Evolutionary conservation across 2,888 invertebrate genomes (phyloP).

Genomic region (Liodrosophila aerea): DNA sequence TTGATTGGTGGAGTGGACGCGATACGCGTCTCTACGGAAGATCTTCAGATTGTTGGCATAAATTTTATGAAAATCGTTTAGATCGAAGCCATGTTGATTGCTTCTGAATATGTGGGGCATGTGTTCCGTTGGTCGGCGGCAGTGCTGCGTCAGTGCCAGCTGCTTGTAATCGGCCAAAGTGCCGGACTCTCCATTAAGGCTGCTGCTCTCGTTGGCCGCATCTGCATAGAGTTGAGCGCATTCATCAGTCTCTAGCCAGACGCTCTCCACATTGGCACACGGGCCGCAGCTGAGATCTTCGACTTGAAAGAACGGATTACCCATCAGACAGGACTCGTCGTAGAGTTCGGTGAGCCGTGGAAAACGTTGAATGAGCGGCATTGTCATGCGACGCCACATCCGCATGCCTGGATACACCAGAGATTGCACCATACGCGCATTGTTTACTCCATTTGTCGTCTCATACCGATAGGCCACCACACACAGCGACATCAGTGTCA

Average conservation of each 20-base stretch:
- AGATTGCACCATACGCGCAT: constrained; percentile 83
- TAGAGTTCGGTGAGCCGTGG: constrained; percentile 90
- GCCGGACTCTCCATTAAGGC: neutral
- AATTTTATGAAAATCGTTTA: constrained; percentile 84
- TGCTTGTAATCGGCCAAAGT: constrained; percentile 19
- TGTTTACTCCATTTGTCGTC: constrained; percentile 31
- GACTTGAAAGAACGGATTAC: constrained; percentile 92
- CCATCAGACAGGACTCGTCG: constrained; percentile 92
- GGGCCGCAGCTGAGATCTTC: constrained; percentile 93
- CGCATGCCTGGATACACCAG: constrained; percentile 92
- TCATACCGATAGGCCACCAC: constrained; percentile 79
- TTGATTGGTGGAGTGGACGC: constrained; percentile 82
- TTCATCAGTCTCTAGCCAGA: constrained; percentile 81
- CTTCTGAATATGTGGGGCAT: constrained; percentile 85
- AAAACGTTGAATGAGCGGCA: constrained; percentile 89
- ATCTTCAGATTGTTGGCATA: constrained; percentile 85
- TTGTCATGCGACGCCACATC: constrained; percentile 87
- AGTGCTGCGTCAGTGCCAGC: constrained; percentile 32
- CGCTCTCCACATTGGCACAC: constrained; percentile 87
- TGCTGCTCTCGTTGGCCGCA: constrained; percentile 4
- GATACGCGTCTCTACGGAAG: constrained; percentile 86
- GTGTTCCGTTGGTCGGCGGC: constrained; percentile 63
- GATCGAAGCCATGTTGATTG: constrained; percentile 84
- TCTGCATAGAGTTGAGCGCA: constrained; percentile 31
- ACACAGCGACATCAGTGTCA: constrained; percentile 78